Conservation (phyloP, 1,140 invertebrate genomes). For the Nebria ingens region DNA sequence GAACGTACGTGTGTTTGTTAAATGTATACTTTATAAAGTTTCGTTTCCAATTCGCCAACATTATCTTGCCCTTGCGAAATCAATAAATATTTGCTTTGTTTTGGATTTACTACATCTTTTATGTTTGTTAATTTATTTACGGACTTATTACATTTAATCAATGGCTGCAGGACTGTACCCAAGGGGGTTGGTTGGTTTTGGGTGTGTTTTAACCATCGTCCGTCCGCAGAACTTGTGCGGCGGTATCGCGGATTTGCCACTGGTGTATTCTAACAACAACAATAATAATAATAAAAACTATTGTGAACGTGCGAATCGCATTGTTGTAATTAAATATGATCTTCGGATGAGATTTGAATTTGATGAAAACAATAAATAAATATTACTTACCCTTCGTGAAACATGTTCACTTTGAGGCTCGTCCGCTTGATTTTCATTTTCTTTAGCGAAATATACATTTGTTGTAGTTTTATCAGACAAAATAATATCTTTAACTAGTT, state of each 20-base stretch:
- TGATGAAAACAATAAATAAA: no score
- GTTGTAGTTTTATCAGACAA: slow-evolving; percentile 23
- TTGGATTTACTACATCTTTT: slow-evolving; percentile 59
- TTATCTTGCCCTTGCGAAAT: slow-evolving; percentile 85
- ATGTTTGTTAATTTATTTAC: slow-evolving; percentile 64
- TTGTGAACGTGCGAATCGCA: no score
- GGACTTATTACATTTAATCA: slow-evolving; percentile 70
- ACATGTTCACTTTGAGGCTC: no score
- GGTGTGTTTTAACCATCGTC: slow-evolving; percentile 84
- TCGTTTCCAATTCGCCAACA: slow-evolving; percentile 82
- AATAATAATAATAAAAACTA: no score
- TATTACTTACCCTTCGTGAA: no score
- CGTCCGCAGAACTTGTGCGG: slow-evolving; percentile 64
- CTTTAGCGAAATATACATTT: no score
- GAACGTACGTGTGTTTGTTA: background rate
- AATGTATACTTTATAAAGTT: background rate
- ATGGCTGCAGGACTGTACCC: slow-evolving; percentile 82
- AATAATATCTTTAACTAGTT: slow-evolving; percentile 35
- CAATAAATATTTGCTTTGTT: slow-evolving; percentile 80
- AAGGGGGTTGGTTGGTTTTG: slow-evolving; percentile 58
- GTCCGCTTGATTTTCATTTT: no score
- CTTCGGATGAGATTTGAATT: no score
- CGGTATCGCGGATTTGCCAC: slow-evolving; percentile 34
- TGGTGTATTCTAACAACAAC: no score
- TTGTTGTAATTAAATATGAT: no score